Evolutionary conservation across 2,113 vertebrate species (phyloP).

Genomic region (Ciconia boyciana): DNA sequence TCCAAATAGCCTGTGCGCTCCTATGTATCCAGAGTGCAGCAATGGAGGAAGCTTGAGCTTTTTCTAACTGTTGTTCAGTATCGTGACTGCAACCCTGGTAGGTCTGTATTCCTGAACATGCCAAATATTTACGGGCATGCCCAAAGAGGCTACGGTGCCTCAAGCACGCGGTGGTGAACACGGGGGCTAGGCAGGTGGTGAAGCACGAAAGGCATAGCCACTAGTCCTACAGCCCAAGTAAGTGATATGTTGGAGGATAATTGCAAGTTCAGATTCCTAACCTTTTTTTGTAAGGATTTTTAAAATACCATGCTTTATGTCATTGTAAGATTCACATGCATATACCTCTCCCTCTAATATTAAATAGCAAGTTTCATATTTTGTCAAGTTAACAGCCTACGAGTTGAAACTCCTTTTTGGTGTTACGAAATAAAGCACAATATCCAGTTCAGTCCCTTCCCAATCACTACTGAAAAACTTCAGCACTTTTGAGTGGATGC

Average conservation of each 20-base stretch:
- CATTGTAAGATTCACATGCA: background rate
- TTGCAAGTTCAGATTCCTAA: background rate
- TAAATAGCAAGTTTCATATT: background rate
- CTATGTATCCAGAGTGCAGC: background rate
- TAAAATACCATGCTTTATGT: background rate
- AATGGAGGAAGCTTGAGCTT: background rate
- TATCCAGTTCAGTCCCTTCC: background rate
- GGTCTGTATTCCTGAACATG: background rate
- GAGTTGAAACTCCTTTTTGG: background rate
- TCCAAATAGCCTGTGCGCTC: accelerated
- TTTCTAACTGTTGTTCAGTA: background rate
- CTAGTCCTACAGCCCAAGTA: background rate
- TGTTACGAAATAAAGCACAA: background rate
- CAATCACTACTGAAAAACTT: background rate
- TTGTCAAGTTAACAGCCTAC: background rate
- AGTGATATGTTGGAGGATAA: background rate
- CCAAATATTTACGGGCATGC: background rate
- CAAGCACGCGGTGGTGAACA: accelerated
- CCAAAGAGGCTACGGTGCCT: background rate
- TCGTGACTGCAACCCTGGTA: background rate
- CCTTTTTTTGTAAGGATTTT: background rate
- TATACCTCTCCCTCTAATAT: background rate
- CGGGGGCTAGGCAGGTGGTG: accelerated
- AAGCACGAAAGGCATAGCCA: background rate
- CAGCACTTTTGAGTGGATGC: background rate